Evolutionary conservation across 1,140 invertebrate genomes (phyloP).

Genomic region (Cyclina sinensis): DNA sequence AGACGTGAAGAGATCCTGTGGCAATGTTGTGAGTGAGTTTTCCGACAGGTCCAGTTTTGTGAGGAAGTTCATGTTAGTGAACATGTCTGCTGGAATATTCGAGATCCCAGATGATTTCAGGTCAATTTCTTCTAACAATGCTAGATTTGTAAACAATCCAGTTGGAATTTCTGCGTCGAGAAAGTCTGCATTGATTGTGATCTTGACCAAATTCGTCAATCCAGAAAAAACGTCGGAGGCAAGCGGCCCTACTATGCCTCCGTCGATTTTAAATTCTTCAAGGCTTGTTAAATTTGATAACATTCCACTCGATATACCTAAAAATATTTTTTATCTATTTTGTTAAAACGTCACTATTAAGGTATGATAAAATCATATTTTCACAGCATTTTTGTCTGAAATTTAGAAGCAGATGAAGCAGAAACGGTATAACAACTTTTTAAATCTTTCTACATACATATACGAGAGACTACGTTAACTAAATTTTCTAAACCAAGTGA

Average conservation of each 20-base stretch:
- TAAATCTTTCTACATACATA: too few relatives aligned
- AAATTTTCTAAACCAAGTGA: too few relatives aligned
- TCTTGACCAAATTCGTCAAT: not conserved
- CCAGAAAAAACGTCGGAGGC: slow-evolving; percentile 2
- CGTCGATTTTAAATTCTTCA: slow-evolving; percentile 8
- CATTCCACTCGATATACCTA: slow-evolving; percentile 4
- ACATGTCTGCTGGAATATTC: not conserved
- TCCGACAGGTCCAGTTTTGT: slow-evolving; percentile 14
- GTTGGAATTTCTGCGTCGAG: not conserved
- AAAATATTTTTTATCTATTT: not conserved
- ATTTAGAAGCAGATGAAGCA: too few relatives aligned
- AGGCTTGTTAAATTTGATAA: slow-evolving; percentile 8
- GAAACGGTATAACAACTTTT: too few relatives aligned
- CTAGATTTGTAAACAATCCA: slow-evolving; percentile 11
- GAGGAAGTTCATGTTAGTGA: not conserved
- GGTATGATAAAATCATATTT: too few relatives aligned
- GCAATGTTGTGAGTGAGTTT: slow-evolving; percentile 37
- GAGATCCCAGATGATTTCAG: not conserved
- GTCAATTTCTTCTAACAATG: not conserved
- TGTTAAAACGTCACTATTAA: too few relatives aligned
- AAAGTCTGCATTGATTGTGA: slow-evolving; percentile 16
- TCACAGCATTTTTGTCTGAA: too few relatives aligned
- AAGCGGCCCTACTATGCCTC: not conserved
- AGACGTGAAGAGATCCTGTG: not conserved
- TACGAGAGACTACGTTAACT: too few relatives aligned